Evolutionary conservation across 2,888 invertebrate species (phyloP), one percentile per base, ranked within the genome.

Genomic region (Eudasyphora cyanicolor): DNA sequence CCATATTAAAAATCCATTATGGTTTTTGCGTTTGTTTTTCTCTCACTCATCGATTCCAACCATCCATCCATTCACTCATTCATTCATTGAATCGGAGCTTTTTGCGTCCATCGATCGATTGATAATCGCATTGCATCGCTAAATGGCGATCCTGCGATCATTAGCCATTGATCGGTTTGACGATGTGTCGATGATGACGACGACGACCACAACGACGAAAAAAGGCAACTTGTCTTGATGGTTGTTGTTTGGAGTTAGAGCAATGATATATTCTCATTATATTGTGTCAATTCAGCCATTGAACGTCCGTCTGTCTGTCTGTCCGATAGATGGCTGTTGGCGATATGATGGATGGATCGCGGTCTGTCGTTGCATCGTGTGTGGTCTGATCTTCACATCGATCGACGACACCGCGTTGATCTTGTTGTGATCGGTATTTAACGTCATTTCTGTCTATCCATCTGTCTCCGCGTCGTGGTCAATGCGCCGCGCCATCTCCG

Each of bases 241-340:
- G 21, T 21, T 67, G 67, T n/a, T 8, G 38, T 38, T 38, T 10
- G 57, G 27, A 6, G 19, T 64, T 64, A 42, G 42, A 24, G 67
- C 67, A n/a, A n/a, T n/a, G 67, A 12, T 24, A 67, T 21, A 62
- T 84, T 84, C 78, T 71, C 81, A 84, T 84, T 81, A 67, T 73
- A 69, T 84, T 78, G 78, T 76, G 81, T 81, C 84, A 84, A 76
- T 76, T 81, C 67, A 78, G 71, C 71, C 76, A 74, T 60, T 21
- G 67, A 70, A n/a, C n/a, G 45, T 69, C 69, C 19, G 38, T 29
- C 38, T 51, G 32, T 51, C 29, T n/a, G 45, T 3, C 45, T 24
- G 57, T 4, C 27, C 57, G 27, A 17, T 21, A 21, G 14, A 10
- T 27, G 57, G 5, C 3, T 35, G 62, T 42, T 17, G 24, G 45